phyloP scores from a whole-genome alignment of 2,113 vertebrate genomes.

The Ceyx cyanopectus region DNA sequence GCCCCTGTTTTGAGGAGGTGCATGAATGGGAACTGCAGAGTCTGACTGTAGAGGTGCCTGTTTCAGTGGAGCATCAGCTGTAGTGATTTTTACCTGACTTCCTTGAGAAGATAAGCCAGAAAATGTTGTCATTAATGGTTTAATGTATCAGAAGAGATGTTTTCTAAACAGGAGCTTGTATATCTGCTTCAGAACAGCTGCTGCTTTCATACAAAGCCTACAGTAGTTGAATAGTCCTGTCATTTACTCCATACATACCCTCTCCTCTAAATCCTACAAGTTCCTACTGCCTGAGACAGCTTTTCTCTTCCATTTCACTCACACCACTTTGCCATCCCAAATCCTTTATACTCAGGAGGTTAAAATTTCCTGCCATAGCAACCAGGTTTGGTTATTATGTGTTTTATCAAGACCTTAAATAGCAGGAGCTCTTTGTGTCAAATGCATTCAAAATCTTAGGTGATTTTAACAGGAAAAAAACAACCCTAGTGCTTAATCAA shows the following conservation, averaged over 20 bases:
- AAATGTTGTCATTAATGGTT: neutral
- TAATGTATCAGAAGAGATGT: neutral
- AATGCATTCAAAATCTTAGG: neutral
- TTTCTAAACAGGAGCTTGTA: neutral
- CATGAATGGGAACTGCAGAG: neutral
- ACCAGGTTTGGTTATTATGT: neutral
- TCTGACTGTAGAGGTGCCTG: neutral
- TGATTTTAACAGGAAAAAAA: neutral
- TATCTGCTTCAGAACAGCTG: neutral
- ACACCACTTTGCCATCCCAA: neutral
- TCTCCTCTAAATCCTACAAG: neutral
- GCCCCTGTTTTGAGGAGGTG: neutral
- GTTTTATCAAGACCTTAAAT: neutral
- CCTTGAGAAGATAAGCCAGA: neutral
- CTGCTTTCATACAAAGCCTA: neutral
- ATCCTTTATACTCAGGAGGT: neutral
- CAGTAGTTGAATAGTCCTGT: neutral
- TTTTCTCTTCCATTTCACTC: neutral
- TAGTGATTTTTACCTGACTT: neutral
- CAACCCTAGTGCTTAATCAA: neutral
- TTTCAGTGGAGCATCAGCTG: neutral
- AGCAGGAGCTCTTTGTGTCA: neutral
- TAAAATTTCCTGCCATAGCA: neutral
- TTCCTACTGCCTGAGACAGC: neutral
- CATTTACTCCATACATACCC: neutral